phyloP scores from a whole-genome alignment of 2,797 vertebrate species.

The Urocyon cinereoargenteus region DNA sequence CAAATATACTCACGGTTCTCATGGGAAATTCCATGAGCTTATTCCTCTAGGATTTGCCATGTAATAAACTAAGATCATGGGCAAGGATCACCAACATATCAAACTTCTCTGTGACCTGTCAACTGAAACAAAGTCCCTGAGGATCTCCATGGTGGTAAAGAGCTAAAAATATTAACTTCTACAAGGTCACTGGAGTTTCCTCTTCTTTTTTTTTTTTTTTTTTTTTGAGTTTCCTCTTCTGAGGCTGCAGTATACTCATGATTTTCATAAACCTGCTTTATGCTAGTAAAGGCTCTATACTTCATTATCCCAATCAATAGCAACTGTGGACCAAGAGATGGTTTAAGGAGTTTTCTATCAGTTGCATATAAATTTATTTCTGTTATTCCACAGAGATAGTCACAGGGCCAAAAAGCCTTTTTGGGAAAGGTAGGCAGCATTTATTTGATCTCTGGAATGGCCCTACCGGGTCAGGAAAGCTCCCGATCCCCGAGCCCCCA shows the following conservation, averaged over 20 bases:
- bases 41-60: constrained; percentile 94
- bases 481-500: constrained; percentile 27
- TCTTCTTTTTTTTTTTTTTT: too few species aligned
- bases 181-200: constrained; percentile 92
- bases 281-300: constrained; percentile 91
- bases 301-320: constrained; percentile 93
- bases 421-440: constrained; percentile 80
- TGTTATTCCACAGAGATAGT: constrained; percentile 92
- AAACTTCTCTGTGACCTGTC: constrained; percentile 94
- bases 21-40: constrained; percentile 86
- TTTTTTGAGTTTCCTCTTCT: constrained; percentile 93
- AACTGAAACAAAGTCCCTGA: constrained; percentile 94
- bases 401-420: constrained; percentile 92
- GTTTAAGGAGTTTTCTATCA: constrained; percentile 93
- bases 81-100: constrained; percentile 91
- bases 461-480: constrained; percentile 87
- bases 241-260: constrained; percentile 92
- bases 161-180: constrained; percentile 92
- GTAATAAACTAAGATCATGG: constrained; percentile 93
- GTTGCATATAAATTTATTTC: constrained; percentile 92
- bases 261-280: constrained; percentile 93
- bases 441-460: constrained; percentile 71
- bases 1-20: constrained; percentile 93
- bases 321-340: constrained; percentile 93
- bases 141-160: constrained; percentile 95